Evolutionary conservation across 2,888 invertebrate species (phyloP).

Genomic region (Monoplex corrugatus): DNA sequence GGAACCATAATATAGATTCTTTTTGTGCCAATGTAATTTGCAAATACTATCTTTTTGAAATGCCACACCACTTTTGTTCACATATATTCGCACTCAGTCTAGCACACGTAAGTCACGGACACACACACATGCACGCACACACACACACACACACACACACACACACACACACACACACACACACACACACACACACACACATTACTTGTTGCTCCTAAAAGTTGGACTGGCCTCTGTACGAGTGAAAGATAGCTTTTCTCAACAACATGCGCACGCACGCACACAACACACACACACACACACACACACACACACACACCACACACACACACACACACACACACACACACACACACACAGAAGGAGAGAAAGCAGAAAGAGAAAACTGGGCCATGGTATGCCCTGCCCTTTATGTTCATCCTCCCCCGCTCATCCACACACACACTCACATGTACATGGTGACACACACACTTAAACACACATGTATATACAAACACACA

Average conservation of each 20-base stretch:
- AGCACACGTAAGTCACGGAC: neutral
- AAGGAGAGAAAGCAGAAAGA: too few relatives aligned
- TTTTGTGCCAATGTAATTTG: too few relatives aligned
- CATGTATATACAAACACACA: neutral
- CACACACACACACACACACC: neutral
- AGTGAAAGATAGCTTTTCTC: too few relatives aligned
- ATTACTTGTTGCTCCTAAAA: too few relatives aligned
- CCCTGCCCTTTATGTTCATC: too few relatives aligned
- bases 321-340: neutral
- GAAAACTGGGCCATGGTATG: too few relatives aligned
- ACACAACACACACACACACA: neutral
- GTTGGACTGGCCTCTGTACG: too few relatives aligned
- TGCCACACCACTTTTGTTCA: too few relatives aligned
- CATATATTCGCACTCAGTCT: neutral
- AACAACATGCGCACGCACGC: neutral
- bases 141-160: constrained; percentile 40
- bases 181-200: constrained; percentile 31
- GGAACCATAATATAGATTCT: too few relatives aligned
- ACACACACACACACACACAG: constrained; percentile 10
- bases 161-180: constrained; percentile 27
- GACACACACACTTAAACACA: neutral
- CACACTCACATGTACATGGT: neutral
- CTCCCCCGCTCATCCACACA: too few relatives aligned
- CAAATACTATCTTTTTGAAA: too few relatives aligned
- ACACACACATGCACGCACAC: constrained; percentile 30